These are phyloP conservation scores for Tetraneura akinire DNA, from an alignment of 1,140 invertebrate species.

Conservation along the genomic window DNA sequence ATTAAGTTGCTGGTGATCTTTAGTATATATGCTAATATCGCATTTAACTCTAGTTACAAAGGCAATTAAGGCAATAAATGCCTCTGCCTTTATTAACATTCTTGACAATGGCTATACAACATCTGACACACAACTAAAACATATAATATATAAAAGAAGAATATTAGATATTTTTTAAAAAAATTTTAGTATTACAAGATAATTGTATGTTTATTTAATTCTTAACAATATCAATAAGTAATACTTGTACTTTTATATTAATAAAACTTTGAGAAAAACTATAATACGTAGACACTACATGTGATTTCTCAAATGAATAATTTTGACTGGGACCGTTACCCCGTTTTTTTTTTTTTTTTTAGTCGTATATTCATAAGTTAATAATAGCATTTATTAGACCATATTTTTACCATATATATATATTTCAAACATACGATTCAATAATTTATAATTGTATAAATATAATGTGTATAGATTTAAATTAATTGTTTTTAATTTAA, in stretches of 20 bases:
- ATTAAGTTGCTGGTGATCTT: conserved; percentile 63
- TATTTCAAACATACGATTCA: no score
- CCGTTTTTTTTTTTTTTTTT: no score
- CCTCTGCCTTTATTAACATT: conserved; percentile 34
- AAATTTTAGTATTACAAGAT: background rate
- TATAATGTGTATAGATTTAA: no score
- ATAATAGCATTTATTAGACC: no score
- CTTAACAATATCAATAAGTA: no score
- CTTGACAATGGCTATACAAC: conserved; percentile 22
- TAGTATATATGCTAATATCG: conserved; percentile 41
- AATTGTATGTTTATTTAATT: background rate
- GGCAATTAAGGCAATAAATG: conserved; percentile 45
- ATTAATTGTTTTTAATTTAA: no score
- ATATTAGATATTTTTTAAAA: background rate
- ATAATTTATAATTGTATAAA: no score
- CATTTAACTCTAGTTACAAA: conserved; percentile 23
- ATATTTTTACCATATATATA: no score
- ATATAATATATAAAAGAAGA: background rate
- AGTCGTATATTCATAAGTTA: no score
- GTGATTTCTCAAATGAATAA: background rate
- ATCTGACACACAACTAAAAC: conserved; percentile 34
- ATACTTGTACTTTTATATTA: background rate
- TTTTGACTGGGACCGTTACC: no score
- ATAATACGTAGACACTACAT: background rate
- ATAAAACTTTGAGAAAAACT: background rate